Evolutionary conservation across 2,888 invertebrate genomes (phyloP), one percentile per base, ranked within the genome.

Genomic region (Portevinia maculata): DNA sequence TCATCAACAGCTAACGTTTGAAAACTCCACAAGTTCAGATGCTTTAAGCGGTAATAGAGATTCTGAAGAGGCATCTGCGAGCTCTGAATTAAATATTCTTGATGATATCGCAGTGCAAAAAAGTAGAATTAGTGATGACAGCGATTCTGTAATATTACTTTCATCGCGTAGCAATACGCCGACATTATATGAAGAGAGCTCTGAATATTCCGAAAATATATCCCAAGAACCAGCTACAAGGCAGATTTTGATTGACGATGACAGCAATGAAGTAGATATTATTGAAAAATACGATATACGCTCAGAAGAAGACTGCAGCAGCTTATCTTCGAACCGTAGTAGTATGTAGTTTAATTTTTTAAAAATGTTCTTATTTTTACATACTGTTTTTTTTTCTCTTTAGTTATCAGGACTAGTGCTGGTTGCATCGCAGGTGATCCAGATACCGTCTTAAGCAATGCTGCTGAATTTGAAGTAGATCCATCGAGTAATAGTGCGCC

Each of bases 81-180:
- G n/a, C 3, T 60, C 55, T 5, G 70, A 57, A n/a, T 11, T 21
- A 34, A 57, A 62, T 44, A 6, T 28, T 32, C 1, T 28, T 3
- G 19, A 84, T 17, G 64, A 44, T 0, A 21, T 46, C 8, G 17
- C 32, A 24, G 44, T 41, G 19, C 57, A 37, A 34, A 34, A 15
- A n/a, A 57, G 30, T 9, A 50, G 34, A 37, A 30, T 52, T 6
- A 24, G 53, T 24, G 79, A 84, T 60, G 84, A 79, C 46, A 84
- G 44, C 5, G 84, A 79, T 13, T 69, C 84, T 24, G 79, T 84
- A 21, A 84, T 84, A 34, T 32, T 81, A n/a, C 75, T 81, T 9
- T 81, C 81, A 11, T 81, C 81, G 2, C 70, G 75, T 11, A 75
- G 81, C 44, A 64, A 50, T 11, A 65, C 75, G n/a, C 44, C 28